Evolutionary conservation across 2,113 vertebrate genomes (phyloP).

Genomic region (Pardalotus punctatus): DNA sequence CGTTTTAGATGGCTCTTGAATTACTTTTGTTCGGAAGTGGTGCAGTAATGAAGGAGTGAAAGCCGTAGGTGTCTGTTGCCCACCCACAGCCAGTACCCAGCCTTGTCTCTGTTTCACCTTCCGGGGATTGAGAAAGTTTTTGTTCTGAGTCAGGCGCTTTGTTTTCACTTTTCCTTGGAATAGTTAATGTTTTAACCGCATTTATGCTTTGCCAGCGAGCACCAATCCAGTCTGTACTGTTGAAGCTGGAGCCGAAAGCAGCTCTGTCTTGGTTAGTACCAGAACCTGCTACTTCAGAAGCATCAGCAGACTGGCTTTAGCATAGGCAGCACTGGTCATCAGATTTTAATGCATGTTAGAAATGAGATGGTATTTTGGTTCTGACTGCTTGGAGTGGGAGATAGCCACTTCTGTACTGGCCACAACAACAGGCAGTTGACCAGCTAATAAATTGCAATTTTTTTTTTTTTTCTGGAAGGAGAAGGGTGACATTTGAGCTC

Average conservation of each 20-base stretch:
- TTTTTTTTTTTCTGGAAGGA: neutral
- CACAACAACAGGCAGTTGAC: neutral
- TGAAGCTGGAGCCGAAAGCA: neutral
- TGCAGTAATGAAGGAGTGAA: neutral
- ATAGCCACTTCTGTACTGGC: neutral
- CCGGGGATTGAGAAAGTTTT: neutral
- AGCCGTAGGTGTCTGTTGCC: neutral
- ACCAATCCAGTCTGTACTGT: neutral
- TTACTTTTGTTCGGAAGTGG: neutral
- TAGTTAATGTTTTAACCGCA: neutral
- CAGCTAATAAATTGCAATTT: neutral
- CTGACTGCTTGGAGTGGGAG: neutral
- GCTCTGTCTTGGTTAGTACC: neutral
- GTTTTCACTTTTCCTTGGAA: neutral
- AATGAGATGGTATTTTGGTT: neutral
- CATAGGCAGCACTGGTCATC: neutral
- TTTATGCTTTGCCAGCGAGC: neutral
- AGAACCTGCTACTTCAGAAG: neutral
- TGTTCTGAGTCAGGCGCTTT: neutral
- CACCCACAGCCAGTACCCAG: neutral
- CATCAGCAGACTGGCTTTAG: neutral
- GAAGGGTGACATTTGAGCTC: neutral
- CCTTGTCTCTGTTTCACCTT: neutral
- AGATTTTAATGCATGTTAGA: neutral
- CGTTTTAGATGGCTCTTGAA: neutral